Evolutionary conservation across 2,113 vertebrate species (phyloP), one percentile per base, ranked within the genome.

Genomic region (Apteryx mantelli): DNA sequence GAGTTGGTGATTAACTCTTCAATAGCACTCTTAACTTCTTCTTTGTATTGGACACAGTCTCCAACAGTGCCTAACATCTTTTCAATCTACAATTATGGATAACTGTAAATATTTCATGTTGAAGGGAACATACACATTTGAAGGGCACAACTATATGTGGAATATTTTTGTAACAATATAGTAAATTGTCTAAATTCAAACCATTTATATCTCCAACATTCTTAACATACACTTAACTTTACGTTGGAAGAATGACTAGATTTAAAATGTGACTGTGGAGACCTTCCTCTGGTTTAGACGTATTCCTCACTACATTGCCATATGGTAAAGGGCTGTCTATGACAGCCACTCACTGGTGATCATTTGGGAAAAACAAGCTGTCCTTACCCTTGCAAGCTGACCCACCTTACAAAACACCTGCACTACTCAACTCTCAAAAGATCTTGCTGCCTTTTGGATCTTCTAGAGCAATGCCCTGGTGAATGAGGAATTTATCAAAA

Each of bases 21-120:
- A 65, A 99, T 98, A 63, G 98, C 98, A 69, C 93, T 98, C 86
- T 96, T 98, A 56, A 99, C 98, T 74, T 99, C 98, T 92, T 99
- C 98, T 88, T 98, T 98, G 73, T 98, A 98, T 91, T 98, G 98
- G 75, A 99, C 98, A 76, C 98, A 98, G 70, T 99, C 98, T 40
- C 98, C 98, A 92, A 98, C 97, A 65, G 95, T 96, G 48, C 97
- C 97, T 84, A 99, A 89, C 91, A 98, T 98, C 84, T 99, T 98
- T 94, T 98, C 98, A 96, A 98, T 97, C 99, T 99, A 91, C 96
- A 91, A 96, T 92, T 94, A 95, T 5, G 20, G 70, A 93, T 34
- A 97, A 84, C 10, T 94, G 78, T 90, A 76, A 81, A 48, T 58
- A 91, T 68, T 94, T 86, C 11, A 48, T 40, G 5, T 63, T 58